Evolutionary conservation across 1,140 invertebrate species (phyloP), one percentile per base, ranked within the genome.

Genomic region (Anoplolepis gracilipes): DNA sequence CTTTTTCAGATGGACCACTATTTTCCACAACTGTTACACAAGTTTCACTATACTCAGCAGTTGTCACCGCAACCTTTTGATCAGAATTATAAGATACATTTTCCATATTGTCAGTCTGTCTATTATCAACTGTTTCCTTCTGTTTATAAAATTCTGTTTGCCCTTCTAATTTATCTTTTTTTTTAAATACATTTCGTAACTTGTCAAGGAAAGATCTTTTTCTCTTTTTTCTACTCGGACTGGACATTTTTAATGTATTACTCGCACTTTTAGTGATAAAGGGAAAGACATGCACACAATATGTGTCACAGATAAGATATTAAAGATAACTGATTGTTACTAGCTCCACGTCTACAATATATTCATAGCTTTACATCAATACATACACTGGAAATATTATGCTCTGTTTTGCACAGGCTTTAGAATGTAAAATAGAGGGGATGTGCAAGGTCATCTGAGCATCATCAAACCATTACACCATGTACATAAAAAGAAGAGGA

Each of bases 161-260:
- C 0, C 53, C 30, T 59, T 53, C 53, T 53, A 61, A 49, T 73
- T 85, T 62, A 11, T 39, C 49, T 69, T 85, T 86, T 28, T 69
- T 85, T 42, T 72, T 88, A 72, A 92, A 90, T 28, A 59, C 33
- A 16, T 70, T 10, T n/a, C 82, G 69, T 11, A 94, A 39, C 76
- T 87, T 92, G 19, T 79, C 25, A 6, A 92, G 39, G 61, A 93
- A 89, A 28, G 85, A 92, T 64, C 57, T 86, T 84, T 92, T 93
- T 33, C 82, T 92, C n/a, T 6, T 57, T 25, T 88, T 88, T 1
- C 70, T 85, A 57, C 28, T 42, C 46, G 33, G 6, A 46, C 75
- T 82, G n/a, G 87, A 75, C 88, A 91, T 91, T 84, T 79, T 88
- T 49, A 61, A 57, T 25, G 49, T 10, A 73, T 70, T 49, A 67